phyloP scores from a whole-genome alignment of 2,113 vertebrate species.

The Sterna hirundo region DNA sequence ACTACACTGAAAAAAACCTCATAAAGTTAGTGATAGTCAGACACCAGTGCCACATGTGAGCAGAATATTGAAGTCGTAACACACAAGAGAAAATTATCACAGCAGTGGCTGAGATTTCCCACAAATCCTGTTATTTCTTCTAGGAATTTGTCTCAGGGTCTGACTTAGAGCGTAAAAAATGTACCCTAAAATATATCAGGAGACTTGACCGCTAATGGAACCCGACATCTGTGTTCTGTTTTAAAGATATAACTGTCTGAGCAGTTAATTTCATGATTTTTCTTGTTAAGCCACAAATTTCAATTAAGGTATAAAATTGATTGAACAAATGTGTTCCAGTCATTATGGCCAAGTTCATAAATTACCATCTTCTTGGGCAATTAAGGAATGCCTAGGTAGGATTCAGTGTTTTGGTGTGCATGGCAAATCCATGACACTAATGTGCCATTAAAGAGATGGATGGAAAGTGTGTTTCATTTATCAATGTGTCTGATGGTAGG shows the following conservation, averaged over 20 bases:
- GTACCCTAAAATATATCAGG: not conserved
- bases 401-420: constrained; percentile 66
- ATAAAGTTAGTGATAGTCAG: not conserved
- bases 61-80: not conserved
- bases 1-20: not conserved
- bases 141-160: not conserved
- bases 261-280: constrained; percentile 37
- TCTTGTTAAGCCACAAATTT: constrained; percentile 45
- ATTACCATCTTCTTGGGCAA: constrained; percentile 68
- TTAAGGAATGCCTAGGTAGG: constrained; percentile 68
- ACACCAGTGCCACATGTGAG: not conserved
- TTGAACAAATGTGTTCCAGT: constrained; percentile 54
- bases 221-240: not conserved
- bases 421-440: constrained; percentile 70
- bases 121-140: not conserved
- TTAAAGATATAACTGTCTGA: not conserved
- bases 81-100: not conserved
- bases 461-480: constrained; percentile 53
- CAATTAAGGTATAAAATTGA: constrained; percentile 56
- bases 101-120: not conserved
- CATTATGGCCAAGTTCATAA: constrained; percentile 62
- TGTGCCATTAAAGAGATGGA: constrained; percentile 76
- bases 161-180: not conserved
- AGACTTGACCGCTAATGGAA: constrained; percentile 28
- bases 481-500: constrained; percentile 42